Percentiles rank a stretch among this genome's conserved stretches.
Evolutionary conservation across 1,140 invertebrate species (phyloP).

Genomic region (Tetranychus cinnabarinus): DNA sequence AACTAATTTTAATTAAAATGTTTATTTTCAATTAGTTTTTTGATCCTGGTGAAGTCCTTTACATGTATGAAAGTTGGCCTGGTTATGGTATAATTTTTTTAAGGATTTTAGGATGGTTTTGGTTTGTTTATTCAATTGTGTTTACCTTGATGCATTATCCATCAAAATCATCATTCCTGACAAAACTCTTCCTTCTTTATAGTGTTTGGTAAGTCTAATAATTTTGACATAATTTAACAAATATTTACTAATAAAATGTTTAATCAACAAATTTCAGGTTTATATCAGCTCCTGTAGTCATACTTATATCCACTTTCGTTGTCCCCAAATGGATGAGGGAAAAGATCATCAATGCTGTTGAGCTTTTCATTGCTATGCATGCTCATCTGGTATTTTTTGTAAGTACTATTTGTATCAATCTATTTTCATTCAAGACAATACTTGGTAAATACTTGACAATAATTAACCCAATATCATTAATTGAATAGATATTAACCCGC

Average conservation of each 20-base stretch:
- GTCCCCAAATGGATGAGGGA: conserved; percentile 75
- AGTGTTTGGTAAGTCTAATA: conserved; percentile 38
- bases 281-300: conserved; percentile 46
- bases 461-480: conserved; percentile 3
- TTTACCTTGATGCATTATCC: conserved; percentile 61
- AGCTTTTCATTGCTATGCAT: conserved; percentile 42
- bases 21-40: conserved; percentile 33
- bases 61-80: conserved; percentile 64
- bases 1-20: conserved; percentile 14
- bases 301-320: conserved; percentile 52
- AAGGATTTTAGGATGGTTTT: conserved; percentile 49
- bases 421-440: neutral
- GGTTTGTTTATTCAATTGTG: conserved; percentile 53
- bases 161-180: conserved; percentile 42
- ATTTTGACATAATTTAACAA: neutral
- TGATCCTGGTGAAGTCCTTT: conserved; percentile 64
- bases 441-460: neutral
- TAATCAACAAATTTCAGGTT: conserved; percentile 26
- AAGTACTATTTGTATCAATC: conserved; percentile 13
- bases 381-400: conserved; percentile 60
- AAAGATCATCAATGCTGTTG: conserved; percentile 53
- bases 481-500: conserved; percentile 42
- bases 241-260: neutral
- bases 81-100: conserved; percentile 58
- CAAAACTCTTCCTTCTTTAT: conserved; percentile 50